Conservation (phyloP, 2,113 vertebrate species). For the Poecilia latipinna region DNA sequence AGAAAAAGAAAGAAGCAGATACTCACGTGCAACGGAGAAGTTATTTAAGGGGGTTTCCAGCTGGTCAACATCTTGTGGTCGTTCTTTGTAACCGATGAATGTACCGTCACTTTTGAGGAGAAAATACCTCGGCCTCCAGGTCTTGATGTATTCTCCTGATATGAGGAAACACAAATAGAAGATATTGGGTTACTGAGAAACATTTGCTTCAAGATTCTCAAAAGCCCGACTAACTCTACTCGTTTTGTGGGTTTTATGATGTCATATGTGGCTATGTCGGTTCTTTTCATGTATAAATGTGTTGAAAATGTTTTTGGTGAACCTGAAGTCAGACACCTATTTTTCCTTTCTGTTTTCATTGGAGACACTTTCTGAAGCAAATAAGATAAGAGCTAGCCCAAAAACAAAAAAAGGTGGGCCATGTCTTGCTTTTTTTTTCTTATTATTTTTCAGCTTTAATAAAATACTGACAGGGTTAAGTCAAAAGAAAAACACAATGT, state of each 20-base stretch:
- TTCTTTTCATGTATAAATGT: neutral
- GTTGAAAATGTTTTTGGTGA: too few species aligned
- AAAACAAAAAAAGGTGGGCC: too few species aligned
- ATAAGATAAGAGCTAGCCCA: too few species aligned
- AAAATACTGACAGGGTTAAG: too few species aligned
- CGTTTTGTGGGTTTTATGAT: conserved; percentile 22
- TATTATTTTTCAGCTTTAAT: too few species aligned
- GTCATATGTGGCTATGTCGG: conserved; percentile 7
- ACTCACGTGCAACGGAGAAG: conserved; percentile 98
- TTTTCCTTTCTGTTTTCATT: too few species aligned
- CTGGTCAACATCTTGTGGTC: conserved; percentile 94
- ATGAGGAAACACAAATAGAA: conserved; percentile 30
- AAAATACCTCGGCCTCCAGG: conserved; percentile 96
- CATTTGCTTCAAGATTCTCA: conserved; percentile 1
- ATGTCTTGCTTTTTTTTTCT: too few species aligned
- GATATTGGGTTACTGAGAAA: conserved; percentile 6
- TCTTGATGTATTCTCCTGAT: conserved; percentile 97
- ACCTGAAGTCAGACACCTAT: too few species aligned
- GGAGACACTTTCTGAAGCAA: too few species aligned
- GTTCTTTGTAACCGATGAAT: conserved; percentile 97
- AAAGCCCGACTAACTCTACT: conserved; percentile 20
- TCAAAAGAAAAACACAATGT: too few species aligned
- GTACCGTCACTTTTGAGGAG: conserved; percentile 95
- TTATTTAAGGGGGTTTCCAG: conserved; percentile 96
- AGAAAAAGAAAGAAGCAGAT: conserved; percentile 49